Percentiles rank a stretch among this genome's conserved stretches.
phyloP scores from a whole-genome alignment of 2,113 vertebrate genomes.

The western clawed frog (Xenopus tropicalis) region UCB_Xtro_10.0 CM004450.2:89994001-89994500 shows the following conservation, averaged over 20 bases:
- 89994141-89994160: not conserved
- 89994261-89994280: not conserved
- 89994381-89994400: too few species aligned
- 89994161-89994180: not conserved
- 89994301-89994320: too few species aligned
- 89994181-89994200: not conserved
- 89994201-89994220: not conserved
- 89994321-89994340: too few species aligned
- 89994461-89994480: too few species aligned
- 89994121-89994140: constrained; percentile 20
- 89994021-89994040: constrained; percentile 51
- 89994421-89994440: too few species aligned
- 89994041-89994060: constrained; percentile 52
- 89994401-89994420: too few species aligned
- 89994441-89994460: too few species aligned
- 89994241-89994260: not conserved
- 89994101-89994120: constrained; percentile 41
- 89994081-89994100: constrained; percentile 53
- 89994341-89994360: too few species aligned
- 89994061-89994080: constrained; percentile 52
- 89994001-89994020: constrained; percentile 64
- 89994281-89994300: too few species aligned
- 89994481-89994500: too few species aligned
- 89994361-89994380: too few species aligned
- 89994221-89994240: not conserved